Evolutionary conservation across 2,113 vertebrate species (phyloP), one percentile per base, ranked within the genome.

Genomic region (Chaenocephalus aceratus): DNA sequence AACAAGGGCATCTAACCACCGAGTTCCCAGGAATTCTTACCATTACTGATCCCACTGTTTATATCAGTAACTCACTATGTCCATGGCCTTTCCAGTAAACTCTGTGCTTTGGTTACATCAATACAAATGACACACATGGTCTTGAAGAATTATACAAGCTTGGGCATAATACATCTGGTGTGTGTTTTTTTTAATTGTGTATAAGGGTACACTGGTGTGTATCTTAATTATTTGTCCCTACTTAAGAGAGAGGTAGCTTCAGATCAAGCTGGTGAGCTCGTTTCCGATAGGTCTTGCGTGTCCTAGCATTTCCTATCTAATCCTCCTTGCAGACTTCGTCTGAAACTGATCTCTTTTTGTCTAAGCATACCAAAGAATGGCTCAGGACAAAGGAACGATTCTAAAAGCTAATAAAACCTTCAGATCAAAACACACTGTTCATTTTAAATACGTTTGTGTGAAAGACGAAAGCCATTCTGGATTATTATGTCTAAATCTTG

Each of bases 391-490:
- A 75, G 61, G 61, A 87, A 86, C 15, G 10, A 11, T 2, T 23
- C 75, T 90, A 86, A 90, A 86, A 92, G 87, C 84, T 72, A 41
- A 91, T 90, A 87, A 90, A 90, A 86, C 51, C 57, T 46, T 77
- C 1, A 53, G 60, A 80, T 86, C 59, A 86, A 6, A 84, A 87
- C 64, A 74, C 18, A 62, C 41, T 59, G 36, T 70, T 71, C 30
- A 54, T 67, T 68, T 57, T 66, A 11, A 23, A 63, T 78, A 21
- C 63, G 51, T 80, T 73, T 72, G 79, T 75, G 65, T 23, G 49
- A 71, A 44, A 77, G 77, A 74, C 44, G 12, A 79, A 80, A 74
- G 13, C 78, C 56, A 60, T 75, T 51, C 49, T 66, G 49, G 52
- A 57, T 71, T 52, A 49, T 45, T 14, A 3, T 26, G 2, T 58